phyloP scores from a whole-genome alignment of 2,888 invertebrate species.

The Podabrus alpinus region DNA sequence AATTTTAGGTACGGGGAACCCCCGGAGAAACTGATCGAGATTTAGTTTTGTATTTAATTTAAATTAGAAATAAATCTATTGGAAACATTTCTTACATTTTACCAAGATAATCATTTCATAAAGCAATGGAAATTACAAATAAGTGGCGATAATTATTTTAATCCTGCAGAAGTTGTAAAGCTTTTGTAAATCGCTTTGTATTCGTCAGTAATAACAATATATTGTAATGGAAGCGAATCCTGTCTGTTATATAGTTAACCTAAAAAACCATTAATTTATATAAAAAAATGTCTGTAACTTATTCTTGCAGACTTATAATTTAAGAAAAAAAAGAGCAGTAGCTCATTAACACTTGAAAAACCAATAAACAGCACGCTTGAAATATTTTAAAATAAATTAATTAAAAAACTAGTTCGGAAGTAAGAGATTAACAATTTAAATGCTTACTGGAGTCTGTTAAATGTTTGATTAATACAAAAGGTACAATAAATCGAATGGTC shows the following conservation, averaged over 20 bases:
- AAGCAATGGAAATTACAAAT: not conserved
- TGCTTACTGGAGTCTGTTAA: not conserved
- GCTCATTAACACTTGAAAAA: not conserved
- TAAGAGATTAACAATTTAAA: not conserved
- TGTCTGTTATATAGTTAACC: not conserved
- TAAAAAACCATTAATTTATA: not conserved
- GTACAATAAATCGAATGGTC: not conserved
- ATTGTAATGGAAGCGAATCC: not conserved
- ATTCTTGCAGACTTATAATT: not conserved
- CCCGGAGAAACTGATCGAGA: too few species aligned
- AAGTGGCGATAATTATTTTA: not conserved
- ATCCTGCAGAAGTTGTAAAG: not conserved
- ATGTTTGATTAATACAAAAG: not conserved
- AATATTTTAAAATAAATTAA: not conserved
- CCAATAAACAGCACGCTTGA: not conserved
- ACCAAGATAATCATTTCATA: too few species aligned
- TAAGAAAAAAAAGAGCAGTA: not conserved
- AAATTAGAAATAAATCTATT: too few species aligned
- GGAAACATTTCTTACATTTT: too few species aligned
- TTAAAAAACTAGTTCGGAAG: not conserved
- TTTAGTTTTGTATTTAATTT: too few species aligned
- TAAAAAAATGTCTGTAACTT: not conserved
- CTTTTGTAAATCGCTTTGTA: not conserved
- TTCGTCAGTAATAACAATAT: not conserved
- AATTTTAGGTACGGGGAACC: too few species aligned